Evolutionary conservation across 2,888 invertebrate species (phyloP).

Genomic region (Glyphotaelius pellucidus): DNA sequence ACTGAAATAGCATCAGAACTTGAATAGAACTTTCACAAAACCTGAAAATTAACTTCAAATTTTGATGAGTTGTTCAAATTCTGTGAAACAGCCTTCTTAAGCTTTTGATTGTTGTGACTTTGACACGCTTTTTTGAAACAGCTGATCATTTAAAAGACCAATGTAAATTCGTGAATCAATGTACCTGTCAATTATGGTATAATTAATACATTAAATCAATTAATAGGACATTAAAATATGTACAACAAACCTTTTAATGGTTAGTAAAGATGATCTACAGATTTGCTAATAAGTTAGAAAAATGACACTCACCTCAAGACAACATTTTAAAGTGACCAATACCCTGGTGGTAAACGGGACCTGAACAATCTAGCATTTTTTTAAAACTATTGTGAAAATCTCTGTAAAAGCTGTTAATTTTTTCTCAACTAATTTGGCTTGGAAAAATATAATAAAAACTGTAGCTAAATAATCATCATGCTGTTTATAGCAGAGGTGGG

Average conservation of each 20-base stretch:
- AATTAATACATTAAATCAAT: neutral
- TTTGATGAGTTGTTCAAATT: too few species aligned
- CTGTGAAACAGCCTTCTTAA: too few species aligned
- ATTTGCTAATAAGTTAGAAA: neutral
- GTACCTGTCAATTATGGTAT: neutral
- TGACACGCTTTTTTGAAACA: too few species aligned
- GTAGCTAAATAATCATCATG: neutral
- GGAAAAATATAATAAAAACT: neutral
- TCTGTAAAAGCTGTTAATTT: neutral
- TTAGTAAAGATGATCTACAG: neutral
- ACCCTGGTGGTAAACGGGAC: slow-evolving; percentile 49
- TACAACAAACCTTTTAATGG: neutral
- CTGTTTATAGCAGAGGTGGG: neutral
- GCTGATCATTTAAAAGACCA: neutral
- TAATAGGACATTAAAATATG: neutral
- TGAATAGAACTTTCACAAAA: too few species aligned
- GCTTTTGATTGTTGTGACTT: too few species aligned
- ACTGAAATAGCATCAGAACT: too few species aligned
- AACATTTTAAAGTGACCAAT: slow-evolving; percentile 44
- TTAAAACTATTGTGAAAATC: neutral
- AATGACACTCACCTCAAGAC: slow-evolving; percentile 20
- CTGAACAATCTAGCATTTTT: slow-evolving; percentile 26
- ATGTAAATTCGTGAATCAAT: neutral
- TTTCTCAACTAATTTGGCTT: neutral
- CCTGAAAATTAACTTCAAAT: too few species aligned